phyloP scores from a whole-genome alignment of 2,797 vertebrate species.

The Oreochromis grahami region DNA sequence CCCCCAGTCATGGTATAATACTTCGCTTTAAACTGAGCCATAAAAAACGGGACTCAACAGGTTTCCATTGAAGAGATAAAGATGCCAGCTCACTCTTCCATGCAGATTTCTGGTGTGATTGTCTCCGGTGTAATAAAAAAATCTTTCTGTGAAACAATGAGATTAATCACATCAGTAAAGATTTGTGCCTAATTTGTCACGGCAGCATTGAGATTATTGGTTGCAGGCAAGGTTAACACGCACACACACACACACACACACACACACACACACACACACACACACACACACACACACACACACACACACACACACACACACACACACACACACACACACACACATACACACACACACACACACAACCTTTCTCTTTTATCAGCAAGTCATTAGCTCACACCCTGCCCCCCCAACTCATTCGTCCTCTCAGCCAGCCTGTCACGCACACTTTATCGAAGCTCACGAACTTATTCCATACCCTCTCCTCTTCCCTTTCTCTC shows the following conservation, averaged over 20 bases:
- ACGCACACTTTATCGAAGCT: neutral
- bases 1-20: neutral
- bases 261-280: neutral
- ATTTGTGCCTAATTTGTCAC: neutral
- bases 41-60: neutral
- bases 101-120: neutral
- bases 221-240: neutral
- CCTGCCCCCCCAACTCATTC: neutral
- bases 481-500: conserved; percentile 30
- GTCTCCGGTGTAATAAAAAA: neutral
- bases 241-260: neutral
- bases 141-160: neutral
- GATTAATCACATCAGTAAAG: neutral
- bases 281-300: neutral
- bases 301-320: neutral
- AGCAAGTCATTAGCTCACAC: neutral
- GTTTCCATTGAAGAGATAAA: neutral
- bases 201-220: neutral
- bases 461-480: neutral
- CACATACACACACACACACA: neutral
- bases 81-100: neutral
- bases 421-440: neutral
- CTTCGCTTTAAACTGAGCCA: neutral
- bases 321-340: neutral
- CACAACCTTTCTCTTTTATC: neutral